Evolutionary conservation across 2,113 vertebrate genomes (phyloP).

Genomic region (Dromiciops gliroides): DNA sequence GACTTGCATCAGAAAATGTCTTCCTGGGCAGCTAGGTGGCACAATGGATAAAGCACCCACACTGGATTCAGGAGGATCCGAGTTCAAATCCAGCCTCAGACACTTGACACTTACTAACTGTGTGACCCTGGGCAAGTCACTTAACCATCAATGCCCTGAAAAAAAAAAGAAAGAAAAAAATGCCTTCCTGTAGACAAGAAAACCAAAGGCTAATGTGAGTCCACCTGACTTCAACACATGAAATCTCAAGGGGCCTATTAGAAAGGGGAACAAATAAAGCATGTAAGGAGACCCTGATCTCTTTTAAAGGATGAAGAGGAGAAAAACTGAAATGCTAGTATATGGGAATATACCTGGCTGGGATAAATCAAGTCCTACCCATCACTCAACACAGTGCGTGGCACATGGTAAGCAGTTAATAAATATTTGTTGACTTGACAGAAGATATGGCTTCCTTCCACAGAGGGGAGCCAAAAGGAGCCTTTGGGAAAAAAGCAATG

Average conservation of each 20-base stretch:
- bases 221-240: neutral
- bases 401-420: neutral
- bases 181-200: slow-evolving; percentile 30
- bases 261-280: neutral
- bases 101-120: too few relatives aligned
- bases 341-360: neutral
- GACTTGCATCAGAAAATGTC: slow-evolving; percentile 21
- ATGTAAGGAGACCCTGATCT: neutral
- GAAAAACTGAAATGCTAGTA: neutral
- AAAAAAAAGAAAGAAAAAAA: too few relatives aligned
- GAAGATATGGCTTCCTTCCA: too few relatives aligned
- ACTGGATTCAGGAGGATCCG: too few relatives aligned
- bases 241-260: neutral
- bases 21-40: too few relatives aligned
- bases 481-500: slow-evolving; percentile 3
- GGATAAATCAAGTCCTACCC: neutral
- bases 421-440: neutral
- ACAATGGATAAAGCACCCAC: too few relatives aligned
- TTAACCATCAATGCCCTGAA: too few relatives aligned
- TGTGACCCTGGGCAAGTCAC: too few relatives aligned
- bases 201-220: neutral
- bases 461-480: slow-evolving; percentile 20
- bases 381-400: neutral
- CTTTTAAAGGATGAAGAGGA: neutral
- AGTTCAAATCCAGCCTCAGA: too few relatives aligned